phyloP scores from a whole-genome alignment of 1,140 invertebrate genomes.

The Rhyacophila brunnea region DNA sequence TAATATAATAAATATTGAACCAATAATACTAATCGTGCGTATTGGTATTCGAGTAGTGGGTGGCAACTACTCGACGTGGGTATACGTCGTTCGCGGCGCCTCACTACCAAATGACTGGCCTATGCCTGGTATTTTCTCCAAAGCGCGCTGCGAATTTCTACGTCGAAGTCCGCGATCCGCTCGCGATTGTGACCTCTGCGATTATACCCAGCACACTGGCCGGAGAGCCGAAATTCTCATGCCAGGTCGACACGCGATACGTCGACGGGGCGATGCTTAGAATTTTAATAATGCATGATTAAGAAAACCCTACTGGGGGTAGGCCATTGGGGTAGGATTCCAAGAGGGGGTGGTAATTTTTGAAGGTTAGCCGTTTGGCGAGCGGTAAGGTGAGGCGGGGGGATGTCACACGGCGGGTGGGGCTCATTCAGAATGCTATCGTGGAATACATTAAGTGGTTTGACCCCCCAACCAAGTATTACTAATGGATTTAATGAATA shows the following conservation, averaged over 20 bases:
- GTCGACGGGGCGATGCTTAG: constrained; percentile 15
- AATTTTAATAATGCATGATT: constrained; percentile 34
- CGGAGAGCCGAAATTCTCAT: background rate
- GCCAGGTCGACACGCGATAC: constrained; percentile 17
- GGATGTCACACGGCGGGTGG: background rate
- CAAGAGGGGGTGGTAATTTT: constrained; percentile 1
- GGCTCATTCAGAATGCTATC: too few species aligned
- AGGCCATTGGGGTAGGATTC: background rate
- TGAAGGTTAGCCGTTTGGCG: constrained; percentile 25
- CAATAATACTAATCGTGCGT: too few species aligned
- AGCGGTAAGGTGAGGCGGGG: background rate
- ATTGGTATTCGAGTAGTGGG: background rate
- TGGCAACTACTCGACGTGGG: background rate
- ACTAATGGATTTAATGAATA: too few species aligned
- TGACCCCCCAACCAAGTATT: too few species aligned
- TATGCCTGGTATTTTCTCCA: background rate
- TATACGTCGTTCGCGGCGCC: constrained; percentile 17
- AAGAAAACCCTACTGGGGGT: constrained; percentile 11
- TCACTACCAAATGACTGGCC: constrained; percentile 21
- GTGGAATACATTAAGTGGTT: too few species aligned
- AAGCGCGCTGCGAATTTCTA: background rate
- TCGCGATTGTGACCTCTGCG: constrained; percentile 23
- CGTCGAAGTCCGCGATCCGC: background rate
- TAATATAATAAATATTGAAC: too few species aligned
- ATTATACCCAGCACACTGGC: background rate